Base-by-base conservation (phyloP, 2,113 vertebrate species). In the Lota lota region DNA sequence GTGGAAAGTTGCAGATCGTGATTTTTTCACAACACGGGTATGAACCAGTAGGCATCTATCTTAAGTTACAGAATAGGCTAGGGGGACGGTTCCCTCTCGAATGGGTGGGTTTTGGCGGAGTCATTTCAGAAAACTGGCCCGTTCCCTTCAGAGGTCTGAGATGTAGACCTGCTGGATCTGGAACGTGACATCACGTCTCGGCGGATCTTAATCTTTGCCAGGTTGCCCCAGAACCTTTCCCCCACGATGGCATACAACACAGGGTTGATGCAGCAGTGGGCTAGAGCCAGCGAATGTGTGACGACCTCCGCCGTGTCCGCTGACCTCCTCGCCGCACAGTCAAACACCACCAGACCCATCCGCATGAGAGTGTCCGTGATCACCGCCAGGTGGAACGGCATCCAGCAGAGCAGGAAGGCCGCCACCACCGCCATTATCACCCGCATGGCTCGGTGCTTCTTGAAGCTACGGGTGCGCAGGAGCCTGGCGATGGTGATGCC, bases 221-320 rank as follows among this genome's bases (percentile, higher is more conserved):
- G 69, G 28, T 87, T 91, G 0, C 17, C 83, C 72, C 91, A 81
- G 87, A 94, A 94, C 83, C 91, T 94, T 79, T 88, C 79, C 3
- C 90, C 92, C 18, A 94, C 85, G 0, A 94, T 92, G 19, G 90
- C 92, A 0, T 93, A 94, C 60, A 94, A 78, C 64, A 93, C 68
- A 0, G 93, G 93, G 70, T 94, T 94, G 68, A 93, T 75, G 76
- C 88, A 91, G 83, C 90, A 88, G 84, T 93, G 92, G 15, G 88
- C 1, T 72, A 93, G 86, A 19, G 85, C 91, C 62, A 93, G 56
- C 63, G 28, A 66, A 68, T 83, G 70, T 2, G 88, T 92, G 1
- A 71, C 6, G 0, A 0, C 2, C 70, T 92, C 20, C 2, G 86
- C 85, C 6, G 19, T 0, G 66, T n/a, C 79, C 61, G 92, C 61